Evolutionary conservation across 2,113 vertebrate species (phyloP).

Genomic region (Lontra canadensis): DNA sequence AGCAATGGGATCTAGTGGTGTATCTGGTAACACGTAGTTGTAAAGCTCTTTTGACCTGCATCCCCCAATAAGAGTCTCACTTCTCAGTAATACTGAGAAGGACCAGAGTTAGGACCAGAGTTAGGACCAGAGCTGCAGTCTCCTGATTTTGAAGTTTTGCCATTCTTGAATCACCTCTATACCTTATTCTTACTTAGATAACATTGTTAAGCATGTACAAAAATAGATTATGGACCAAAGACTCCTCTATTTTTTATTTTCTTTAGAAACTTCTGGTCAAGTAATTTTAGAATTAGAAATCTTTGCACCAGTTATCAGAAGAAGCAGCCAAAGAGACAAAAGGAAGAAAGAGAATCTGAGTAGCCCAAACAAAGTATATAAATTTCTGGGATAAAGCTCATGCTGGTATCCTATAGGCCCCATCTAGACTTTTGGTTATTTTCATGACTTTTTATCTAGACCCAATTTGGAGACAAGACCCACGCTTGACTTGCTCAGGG

Average conservation of each 20-base stretch:
- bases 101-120: not conserved
- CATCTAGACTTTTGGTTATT: not conserved
- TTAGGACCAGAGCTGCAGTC: not conserved
- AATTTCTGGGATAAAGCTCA: not conserved
- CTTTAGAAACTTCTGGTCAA: not conserved
- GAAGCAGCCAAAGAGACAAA: not conserved
- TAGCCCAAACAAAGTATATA: not conserved
- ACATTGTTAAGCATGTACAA: not conserved
- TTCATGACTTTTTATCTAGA: slow-evolving; percentile 10
- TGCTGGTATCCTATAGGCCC: not conserved
- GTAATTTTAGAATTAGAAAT: slow-evolving; percentile 14
- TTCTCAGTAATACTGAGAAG: not conserved
- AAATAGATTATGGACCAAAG: not conserved
- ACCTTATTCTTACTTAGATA: not conserved
- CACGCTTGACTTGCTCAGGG: not conserved
- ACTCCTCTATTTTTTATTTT: not conserved
- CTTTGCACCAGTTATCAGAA: not conserved
- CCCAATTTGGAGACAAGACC: not conserved
- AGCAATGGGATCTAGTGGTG: not conserved
- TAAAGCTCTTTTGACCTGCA: not conserved
- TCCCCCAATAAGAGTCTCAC: not conserved
- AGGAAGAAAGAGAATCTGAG: not conserved
- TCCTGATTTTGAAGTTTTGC: not conserved
- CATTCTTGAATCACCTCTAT: not conserved
- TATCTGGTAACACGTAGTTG: not conserved